Percentiles rank a stretch among this genome's conserved stretches.
phyloP scores from a whole-genome alignment of 2,113 vertebrate genomes.

The Istiophorus platypterus region DNA sequence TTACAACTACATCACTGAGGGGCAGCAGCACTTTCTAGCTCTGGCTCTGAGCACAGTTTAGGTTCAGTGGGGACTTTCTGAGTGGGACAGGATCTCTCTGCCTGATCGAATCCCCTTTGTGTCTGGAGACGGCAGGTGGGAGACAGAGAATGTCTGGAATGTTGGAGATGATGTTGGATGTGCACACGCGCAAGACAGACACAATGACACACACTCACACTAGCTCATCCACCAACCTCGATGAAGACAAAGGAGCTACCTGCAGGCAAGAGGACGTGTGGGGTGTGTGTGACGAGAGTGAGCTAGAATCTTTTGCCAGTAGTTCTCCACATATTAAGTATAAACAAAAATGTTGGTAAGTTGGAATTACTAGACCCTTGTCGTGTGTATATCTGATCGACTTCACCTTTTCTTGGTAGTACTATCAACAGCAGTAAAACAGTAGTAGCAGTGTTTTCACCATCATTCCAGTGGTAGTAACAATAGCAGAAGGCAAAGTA shows the following conservation, averaged over 20 bases:
- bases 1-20: slow-evolving; percentile 20
- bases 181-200: neutral
- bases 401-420: too few species aligned
- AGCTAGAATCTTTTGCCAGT: neutral
- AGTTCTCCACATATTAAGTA: neutral
- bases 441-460: too few species aligned
- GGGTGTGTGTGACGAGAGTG: neutral
- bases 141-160: slow-evolving; percentile 70
- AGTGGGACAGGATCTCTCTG: neutral
- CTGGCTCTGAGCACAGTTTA: neutral
- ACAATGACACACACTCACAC: neutral
- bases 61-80: slow-evolving; percentile 6
- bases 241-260: slow-evolving; percentile 48
- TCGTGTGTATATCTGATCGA: too few species aligned
- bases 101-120: slow-evolving; percentile 49
- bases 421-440: too few species aligned
- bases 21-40: slow-evolving; percentile 39
- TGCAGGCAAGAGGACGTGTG: slow-evolving; percentile 24
- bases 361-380: neutral
- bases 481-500: neutral
- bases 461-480: too few species aligned
- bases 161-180: slow-evolving; percentile 41
- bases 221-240: slow-evolving; percentile 17
- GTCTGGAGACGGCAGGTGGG: slow-evolving; percentile 42
- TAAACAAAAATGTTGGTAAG: neutral